Evolutionary conservation across 2,797 vertebrate genomes (phyloP), one percentile per base, ranked within the genome.

Genomic region (Acropternis orthonyx): DNA sequence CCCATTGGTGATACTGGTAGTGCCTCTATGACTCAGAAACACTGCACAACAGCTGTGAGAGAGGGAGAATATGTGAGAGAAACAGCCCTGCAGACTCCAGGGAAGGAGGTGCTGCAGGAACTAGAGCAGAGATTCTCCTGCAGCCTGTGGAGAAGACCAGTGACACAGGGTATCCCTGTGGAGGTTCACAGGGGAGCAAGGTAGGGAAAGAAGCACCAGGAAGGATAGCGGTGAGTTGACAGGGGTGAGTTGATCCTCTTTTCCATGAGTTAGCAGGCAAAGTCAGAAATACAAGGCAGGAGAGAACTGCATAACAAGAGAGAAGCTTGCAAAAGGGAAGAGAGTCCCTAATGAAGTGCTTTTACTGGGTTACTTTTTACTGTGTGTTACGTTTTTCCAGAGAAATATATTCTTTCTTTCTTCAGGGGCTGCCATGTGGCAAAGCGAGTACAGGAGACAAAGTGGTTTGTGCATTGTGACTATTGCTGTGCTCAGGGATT

Each of bases 101-200:
- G 26, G n/a, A 59, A n/a, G 14, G 12, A 62, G 30, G 22, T 9
- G 12, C 10, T 66, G 8, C 46, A 59, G 52, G 34, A 16, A 41
- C 10, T 10, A 2, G 30, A 61, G 30, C 32, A 51, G n/a, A 49
- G 24, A 54, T 63, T 55, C 14, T 5, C 13, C 4, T 17, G 34
- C 37, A 76, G 44, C 17, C 23, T 5, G 0, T 34, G 28, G 46
- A 10, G 49, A 59, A 49, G 65, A 43, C 41, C 23, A 21, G 14
- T 18, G 27, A 51, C 2, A 4, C 3, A 20, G 12, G 7, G 2
- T 44, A 22, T 37, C 10, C 34, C 24, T 4, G 8, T n/a, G 28
- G 9, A 28, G 12, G 26, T 49, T 44, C 48, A 37, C 2, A 11
- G 32, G 16, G 32, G 21, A 76, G 27, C 21, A 46, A 58, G 10